These are phyloP conservation scores for Apostichopus parvimensis DNA, from an alignment of 35 echinoderm and acorn worm genomes.

Conservation along the genomic window DNA sequence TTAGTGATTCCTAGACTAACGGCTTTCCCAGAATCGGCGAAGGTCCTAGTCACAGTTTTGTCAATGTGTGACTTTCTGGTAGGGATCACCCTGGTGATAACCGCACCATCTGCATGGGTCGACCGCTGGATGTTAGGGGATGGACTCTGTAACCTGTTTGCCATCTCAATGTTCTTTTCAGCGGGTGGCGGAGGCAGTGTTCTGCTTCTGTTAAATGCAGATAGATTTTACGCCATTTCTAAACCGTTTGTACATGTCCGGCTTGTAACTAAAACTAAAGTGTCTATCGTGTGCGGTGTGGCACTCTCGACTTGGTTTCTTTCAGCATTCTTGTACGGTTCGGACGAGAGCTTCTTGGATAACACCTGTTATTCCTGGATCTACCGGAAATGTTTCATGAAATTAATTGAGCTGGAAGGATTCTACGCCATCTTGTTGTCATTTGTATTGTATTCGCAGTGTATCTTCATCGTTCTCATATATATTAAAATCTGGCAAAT, in stretches of 20 bases:
- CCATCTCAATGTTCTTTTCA: constrained; percentile 15
- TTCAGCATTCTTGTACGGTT: constrained; percentile 33
- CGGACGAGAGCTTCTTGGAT: constrained; percentile 6
- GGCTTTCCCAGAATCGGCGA: constrained; percentile 49
- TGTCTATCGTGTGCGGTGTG: neutral
- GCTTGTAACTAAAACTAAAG: constrained; percentile 25
- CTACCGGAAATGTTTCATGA: constrained; percentile 42
- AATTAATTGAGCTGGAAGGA: constrained; percentile 32
- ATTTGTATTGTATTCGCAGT: constrained; percentile 14
- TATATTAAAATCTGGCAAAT: constrained; percentile 50
- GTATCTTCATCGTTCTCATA: constrained; percentile 15
- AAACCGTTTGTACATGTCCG: constrained; percentile 50
- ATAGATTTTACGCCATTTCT: constrained; percentile 39
- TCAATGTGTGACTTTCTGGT: constrained; percentile 37
- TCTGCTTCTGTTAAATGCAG: constrained; percentile 21
- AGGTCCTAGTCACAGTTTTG: neutral
- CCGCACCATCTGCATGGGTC: constrained; percentile 9
- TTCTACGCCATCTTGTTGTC: constrained; percentile 41
- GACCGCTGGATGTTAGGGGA: constrained; percentile 28
- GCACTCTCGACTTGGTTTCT: constrained; percentile 9
- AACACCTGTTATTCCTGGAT: constrained; percentile 29
- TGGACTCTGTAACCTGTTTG: constrained; percentile 18
- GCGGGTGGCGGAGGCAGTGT: constrained; percentile 18
- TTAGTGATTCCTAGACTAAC: constrained; percentile 28
- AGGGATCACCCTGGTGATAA: neutral